phyloP scores from a whole-genome alignment of 2,113 vertebrate genomes.

The Chlorodrepanis virens region DNA sequence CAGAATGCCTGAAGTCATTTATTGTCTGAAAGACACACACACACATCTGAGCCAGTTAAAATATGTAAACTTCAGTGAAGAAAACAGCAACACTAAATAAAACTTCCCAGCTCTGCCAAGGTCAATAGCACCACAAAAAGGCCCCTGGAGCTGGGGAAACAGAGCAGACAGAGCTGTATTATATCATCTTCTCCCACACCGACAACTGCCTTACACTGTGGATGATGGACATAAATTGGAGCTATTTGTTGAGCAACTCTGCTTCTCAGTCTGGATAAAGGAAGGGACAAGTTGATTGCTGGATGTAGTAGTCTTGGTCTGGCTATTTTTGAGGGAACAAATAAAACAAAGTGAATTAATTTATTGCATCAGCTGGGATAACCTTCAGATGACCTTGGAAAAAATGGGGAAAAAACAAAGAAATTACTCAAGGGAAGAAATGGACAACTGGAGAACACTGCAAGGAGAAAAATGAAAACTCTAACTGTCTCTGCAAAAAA shows the following conservation, averaged over 20 bases:
- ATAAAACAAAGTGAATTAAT: not conserved
- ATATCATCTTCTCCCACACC: constrained; percentile 30
- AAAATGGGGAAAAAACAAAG: not conserved
- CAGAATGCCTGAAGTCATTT: constrained; percentile 40
- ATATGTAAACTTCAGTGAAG: constrained; percentile 56
- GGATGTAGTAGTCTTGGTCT: not conserved
- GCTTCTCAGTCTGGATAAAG: not conserved
- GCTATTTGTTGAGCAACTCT: constrained; percentile 33
- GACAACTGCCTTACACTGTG: constrained; percentile 1
- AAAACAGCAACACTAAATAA: constrained; percentile 46
- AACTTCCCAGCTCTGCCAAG: constrained; percentile 34
- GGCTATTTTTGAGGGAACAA: not conserved
- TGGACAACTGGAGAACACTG: not conserved
- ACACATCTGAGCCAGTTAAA: constrained; percentile 19
- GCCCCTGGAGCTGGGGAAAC: not conserved
- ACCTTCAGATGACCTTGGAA: not conserved
- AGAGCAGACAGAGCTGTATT: not conserved
- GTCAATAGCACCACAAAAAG: constrained; percentile 20
- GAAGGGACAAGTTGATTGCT: constrained; percentile 3
- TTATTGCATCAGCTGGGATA: not conserved
- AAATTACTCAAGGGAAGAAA: not conserved
- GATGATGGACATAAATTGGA: constrained; percentile 40
- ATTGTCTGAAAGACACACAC: constrained; percentile 30
- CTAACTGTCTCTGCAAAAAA: not conserved
- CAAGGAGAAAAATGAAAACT: not conserved